A percentile compares a stretch with the other conserved stretches of the same genome.
Conservation (phyloP, 2,113 vertebrate species). For the Ceuthmochares aereus region DNA sequence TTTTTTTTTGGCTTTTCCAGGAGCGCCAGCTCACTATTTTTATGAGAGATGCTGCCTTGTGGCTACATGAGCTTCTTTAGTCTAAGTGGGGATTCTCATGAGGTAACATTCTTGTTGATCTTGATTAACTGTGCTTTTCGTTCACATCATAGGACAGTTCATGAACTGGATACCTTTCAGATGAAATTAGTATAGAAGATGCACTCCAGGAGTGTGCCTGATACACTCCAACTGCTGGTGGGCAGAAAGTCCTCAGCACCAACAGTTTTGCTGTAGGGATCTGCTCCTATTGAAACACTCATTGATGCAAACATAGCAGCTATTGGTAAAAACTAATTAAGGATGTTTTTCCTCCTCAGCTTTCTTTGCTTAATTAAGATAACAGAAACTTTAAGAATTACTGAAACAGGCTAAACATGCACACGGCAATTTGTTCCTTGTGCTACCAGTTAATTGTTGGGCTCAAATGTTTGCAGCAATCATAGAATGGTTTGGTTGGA, state of each 20-base stretch:
- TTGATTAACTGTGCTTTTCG: not conserved
- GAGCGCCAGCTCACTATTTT: not conserved
- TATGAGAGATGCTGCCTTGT: not conserved
- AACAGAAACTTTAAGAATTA: not conserved
- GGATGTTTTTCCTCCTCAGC: not conserved
- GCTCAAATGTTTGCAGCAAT: not conserved
- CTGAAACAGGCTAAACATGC: not conserved
- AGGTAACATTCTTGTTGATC: not conserved
- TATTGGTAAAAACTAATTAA: not conserved
- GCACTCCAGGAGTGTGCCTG: not conserved
- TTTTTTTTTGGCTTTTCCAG: not conserved
- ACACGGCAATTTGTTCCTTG: not conserved
- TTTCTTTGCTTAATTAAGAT: conserved; percentile 9
- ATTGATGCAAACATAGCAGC: not conserved
- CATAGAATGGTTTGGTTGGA: too few species aligned
- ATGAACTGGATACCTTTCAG: conserved; percentile 10
- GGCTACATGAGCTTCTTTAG: not conserved
- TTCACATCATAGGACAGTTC: not conserved
- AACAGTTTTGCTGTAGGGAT: not conserved
- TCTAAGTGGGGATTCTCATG: not conserved
- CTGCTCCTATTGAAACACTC: not conserved
- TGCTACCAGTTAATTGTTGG: not conserved
- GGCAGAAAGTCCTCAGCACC: conserved; percentile 10
- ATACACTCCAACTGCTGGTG: not conserved
- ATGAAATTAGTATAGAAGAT: not conserved